Conservation (phyloP, 1,140 invertebrate genomes). For the Thereuonema tuberculata region DNA sequence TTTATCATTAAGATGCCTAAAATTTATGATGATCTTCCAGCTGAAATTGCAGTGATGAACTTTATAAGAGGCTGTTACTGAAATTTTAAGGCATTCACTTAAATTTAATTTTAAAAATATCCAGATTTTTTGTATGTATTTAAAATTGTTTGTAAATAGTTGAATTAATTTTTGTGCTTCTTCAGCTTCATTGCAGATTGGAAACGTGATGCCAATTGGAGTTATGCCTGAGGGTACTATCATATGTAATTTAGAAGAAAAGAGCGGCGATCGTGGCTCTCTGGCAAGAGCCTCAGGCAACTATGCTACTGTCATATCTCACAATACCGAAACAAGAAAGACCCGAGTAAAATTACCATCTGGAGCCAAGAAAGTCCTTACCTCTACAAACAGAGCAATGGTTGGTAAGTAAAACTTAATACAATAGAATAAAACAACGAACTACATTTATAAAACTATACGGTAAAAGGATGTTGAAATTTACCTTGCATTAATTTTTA, state of each 20-base stretch:
- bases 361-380: conserved; percentile 95
- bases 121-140: not conserved
- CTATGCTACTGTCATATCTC: conserved; percentile 96
- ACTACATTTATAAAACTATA: not conserved
- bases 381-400: conserved; percentile 96
- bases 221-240: conserved; percentile 99
- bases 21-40: no score
- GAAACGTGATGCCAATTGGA: conserved; percentile 96
- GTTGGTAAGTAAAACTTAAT: conserved; percentile 60
- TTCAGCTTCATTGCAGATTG: conserved; percentile 63
- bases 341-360: conserved; percentile 97
- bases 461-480: not conserved
- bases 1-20: no score
- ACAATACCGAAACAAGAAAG: conserved; percentile 91
- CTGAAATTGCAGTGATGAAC: no score
- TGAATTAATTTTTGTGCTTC: conserved; percentile 21
- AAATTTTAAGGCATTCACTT: no score
- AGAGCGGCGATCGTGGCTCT: conserved; percentile 93
- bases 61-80: no score
- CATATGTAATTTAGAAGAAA: conserved; percentile 97
- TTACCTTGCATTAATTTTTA: not conserved
- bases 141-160: not conserved
- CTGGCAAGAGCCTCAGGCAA: conserved; percentile 94
- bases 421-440: no score
- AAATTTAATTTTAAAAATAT: no score